These are phyloP conservation scores for Leptinotarsa defecta DNA, from an alignment of 1,140 invertebrate genomes.

Conservation along the genomic window DNA sequence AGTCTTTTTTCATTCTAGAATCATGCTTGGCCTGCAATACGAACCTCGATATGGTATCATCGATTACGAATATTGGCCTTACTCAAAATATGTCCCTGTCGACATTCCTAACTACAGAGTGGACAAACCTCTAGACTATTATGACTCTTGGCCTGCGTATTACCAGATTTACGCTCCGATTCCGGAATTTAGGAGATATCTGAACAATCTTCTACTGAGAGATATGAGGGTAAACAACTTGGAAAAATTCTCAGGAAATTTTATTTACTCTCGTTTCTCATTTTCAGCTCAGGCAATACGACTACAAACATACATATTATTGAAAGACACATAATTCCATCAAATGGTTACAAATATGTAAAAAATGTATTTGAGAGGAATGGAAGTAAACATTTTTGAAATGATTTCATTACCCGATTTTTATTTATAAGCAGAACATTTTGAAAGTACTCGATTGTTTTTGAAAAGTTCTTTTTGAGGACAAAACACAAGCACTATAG, in stretches of 20 bases:
- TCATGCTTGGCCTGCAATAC: slow-evolving; percentile 40
- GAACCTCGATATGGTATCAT: slow-evolving; percentile 34
- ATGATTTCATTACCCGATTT: too few species aligned
- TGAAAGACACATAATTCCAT: slow-evolving; percentile 5
- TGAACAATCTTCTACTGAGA: slow-evolving; percentile 40
- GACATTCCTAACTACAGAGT: slow-evolving; percentile 41
- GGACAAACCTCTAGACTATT: slow-evolving; percentile 40
- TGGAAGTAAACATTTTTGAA: too few species aligned
- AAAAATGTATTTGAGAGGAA: too few species aligned
- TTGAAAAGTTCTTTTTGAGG: too few species aligned
- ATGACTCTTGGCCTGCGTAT: slow-evolving; percentile 36
- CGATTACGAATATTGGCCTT: slow-evolving; percentile 35
- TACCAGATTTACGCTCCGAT: slow-evolving; percentile 36
- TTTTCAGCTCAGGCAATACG: slow-evolving; percentile 38
- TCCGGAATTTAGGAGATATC: slow-evolving; percentile 33
- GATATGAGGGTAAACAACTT: slow-evolving; percentile 36
- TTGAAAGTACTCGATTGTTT: too few species aligned
- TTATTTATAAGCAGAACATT: too few species aligned
- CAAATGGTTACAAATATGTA: too few species aligned
- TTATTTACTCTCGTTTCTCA: background rate
- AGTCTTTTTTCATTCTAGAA: slow-evolving; percentile 13
- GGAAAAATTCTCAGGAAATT: too few species aligned
- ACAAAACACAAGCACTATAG: too few species aligned
- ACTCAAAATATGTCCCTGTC: slow-evolving; percentile 38
- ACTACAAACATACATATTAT: slow-evolving; percentile 39